These are phyloP conservation scores for Harpegnathos saltator DNA, from an alignment of 1,140 invertebrate species.

Conservation along the genomic window DNA sequence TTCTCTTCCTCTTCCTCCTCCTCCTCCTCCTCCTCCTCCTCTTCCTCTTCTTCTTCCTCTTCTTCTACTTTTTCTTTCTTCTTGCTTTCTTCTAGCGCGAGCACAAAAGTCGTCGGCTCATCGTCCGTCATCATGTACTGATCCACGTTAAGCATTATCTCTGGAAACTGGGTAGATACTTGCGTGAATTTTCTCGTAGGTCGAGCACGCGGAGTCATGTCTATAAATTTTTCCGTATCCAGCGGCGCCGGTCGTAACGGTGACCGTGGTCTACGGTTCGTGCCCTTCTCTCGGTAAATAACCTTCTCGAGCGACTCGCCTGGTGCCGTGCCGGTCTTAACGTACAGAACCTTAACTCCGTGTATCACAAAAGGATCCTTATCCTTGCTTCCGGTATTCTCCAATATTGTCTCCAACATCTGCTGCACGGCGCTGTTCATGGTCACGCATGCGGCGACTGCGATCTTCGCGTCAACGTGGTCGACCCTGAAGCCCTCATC, in stretches of 20 bases:
- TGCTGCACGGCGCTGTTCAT: constrained; percentile 82
- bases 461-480: constrained; percentile 41
- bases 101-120: constrained; percentile 66
- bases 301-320: constrained; percentile 73
- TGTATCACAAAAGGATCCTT: constrained; percentile 82
- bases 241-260: constrained; percentile 8
- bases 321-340: constrained; percentile 72
- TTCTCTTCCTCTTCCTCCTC: constrained; percentile 2
- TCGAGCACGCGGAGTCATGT: constrained; percentile 71
- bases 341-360: constrained; percentile 78
- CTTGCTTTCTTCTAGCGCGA: background rate
- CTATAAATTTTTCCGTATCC: constrained; percentile 20
- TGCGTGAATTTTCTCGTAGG: constrained; percentile 53
- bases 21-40: background rate
- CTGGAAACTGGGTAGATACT: constrained; percentile 75
- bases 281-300: constrained; percentile 79
- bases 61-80: constrained; percentile 46
- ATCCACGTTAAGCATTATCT: constrained; percentile 75
- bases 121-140: constrained; percentile 72
- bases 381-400: constrained; percentile 78
- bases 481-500: constrained; percentile 77
- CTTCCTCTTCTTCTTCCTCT: constrained; percentile 6
- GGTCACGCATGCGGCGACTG: constrained; percentile 75
- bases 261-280: constrained; percentile 73
- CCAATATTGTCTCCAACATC: constrained; percentile 76